phyloP scores from a whole-genome alignment of 2,888 invertebrate genomes.

The Diarsia dahlii region DNA sequence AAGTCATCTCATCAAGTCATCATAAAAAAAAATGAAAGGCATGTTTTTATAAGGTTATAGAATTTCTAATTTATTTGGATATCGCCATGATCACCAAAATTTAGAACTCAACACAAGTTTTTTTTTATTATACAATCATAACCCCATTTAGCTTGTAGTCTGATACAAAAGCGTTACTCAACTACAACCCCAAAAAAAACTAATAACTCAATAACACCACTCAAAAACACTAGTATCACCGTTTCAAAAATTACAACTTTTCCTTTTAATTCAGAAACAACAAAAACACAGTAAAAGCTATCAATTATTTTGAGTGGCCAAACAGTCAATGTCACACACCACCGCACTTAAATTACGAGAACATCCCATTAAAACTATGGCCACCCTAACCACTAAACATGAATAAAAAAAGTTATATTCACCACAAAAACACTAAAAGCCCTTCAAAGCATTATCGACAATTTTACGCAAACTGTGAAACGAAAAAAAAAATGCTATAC shows the following conservation, averaged over 20 bases:
- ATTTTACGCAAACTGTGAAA: conserved; percentile 78
- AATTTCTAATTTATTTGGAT: neutral
- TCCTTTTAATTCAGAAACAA: conserved; percentile 46
- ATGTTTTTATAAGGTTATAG: neutral
- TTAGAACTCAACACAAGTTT: neutral
- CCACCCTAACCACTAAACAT: conserved; percentile 68
- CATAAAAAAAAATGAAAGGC: neutral
- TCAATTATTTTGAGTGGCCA: conserved; percentile 76
- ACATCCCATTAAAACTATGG: conserved; percentile 71
- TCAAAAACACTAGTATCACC: conserved; percentile 20
- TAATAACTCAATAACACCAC: conserved; percentile 9
- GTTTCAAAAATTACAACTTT: conserved; percentile 45
- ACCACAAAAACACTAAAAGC: conserved; percentile 71
- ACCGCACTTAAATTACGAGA: conserved; percentile 59
- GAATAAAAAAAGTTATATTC: conserved; percentile 74
- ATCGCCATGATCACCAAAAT: neutral
- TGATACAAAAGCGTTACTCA: neutral
- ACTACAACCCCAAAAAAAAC: neutral
- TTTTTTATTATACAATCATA: neutral
- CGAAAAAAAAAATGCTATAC: conserved; percentile 54
- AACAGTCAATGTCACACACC: conserved; percentile 69
- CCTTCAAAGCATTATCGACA: conserved; percentile 59
- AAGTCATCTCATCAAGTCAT: neutral
- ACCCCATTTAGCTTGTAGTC: neutral
- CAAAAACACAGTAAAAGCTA: conserved; percentile 66